These are phyloP conservation scores for Allacma fusca DNA, from an alignment of 2,888 invertebrate species.

Conservation along the genomic window DNA sequence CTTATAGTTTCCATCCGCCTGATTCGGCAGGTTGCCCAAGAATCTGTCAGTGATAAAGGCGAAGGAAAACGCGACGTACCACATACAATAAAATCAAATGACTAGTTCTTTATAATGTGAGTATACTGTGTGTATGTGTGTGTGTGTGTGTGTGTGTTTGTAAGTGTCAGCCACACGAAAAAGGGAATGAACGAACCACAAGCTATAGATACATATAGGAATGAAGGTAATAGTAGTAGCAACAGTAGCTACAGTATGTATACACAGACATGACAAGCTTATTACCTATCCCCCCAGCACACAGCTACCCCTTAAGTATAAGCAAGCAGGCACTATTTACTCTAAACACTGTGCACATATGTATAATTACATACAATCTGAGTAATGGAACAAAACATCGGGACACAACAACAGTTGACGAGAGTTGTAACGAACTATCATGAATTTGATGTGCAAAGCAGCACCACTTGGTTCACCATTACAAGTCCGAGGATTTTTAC, in stretches of 20 bases:
- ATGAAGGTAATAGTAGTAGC: too few relatives aligned
- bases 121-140: too few relatives aligned
- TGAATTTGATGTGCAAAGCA: neutral
- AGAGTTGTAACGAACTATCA: conserved; percentile 2
- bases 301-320: too few relatives aligned
- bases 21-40: conserved; percentile 45
- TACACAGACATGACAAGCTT: conserved; percentile 4
- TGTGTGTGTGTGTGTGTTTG: too few relatives aligned
- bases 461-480: conserved; percentile 16
- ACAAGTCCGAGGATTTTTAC: conserved; percentile 14
- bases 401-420: neutral
- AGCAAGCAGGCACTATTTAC: too few relatives aligned
- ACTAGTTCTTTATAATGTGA: too few relatives aligned
- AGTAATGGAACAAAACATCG: neutral
- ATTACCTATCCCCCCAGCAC: too few relatives aligned
- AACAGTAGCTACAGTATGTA: too few relatives aligned
- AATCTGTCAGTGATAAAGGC: conserved; percentile 43
- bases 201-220: too few relatives aligned
- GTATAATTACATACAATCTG: neutral
- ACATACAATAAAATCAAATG: conserved; percentile 45
- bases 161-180: too few relatives aligned
- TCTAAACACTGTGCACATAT: too few relatives aligned
- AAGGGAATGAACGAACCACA: too few relatives aligned
- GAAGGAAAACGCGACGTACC: conserved; percentile 1
- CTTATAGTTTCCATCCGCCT: conserved; percentile 45